Evolutionary conservation across 2,888 invertebrate genomes (phyloP).

Genomic region (Apomyelois bistriatella): DNA sequence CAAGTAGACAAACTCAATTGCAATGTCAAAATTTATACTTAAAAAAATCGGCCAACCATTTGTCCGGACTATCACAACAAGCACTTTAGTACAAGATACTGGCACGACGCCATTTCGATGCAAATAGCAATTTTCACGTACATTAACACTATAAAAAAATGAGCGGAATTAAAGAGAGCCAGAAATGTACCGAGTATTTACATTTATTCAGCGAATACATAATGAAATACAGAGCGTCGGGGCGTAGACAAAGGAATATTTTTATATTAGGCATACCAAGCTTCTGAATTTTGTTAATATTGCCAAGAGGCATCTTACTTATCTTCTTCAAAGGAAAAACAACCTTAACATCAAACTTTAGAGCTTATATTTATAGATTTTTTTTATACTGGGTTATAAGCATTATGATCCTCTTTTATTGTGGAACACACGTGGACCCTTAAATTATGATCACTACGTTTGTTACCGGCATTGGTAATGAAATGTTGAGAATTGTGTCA

Average conservation of each 20-base stretch:
- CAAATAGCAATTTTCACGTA: not conserved
- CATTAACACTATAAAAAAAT: slow-evolving; percentile 3
- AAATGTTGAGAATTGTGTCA: slow-evolving; percentile 10
- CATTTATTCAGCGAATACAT: slow-evolving; percentile 44
- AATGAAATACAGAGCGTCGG: slow-evolving; percentile 28
- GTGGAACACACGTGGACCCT: slow-evolving; percentile 18
- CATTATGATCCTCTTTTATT: slow-evolving; percentile 17
- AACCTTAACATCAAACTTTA: not conserved
- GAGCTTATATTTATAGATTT: not conserved
- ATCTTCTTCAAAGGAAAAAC: not conserved
- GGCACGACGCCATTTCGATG: not conserved
- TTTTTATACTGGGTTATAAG: slow-evolving; percentile 10
- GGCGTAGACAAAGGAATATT: slow-evolving; percentile 46
- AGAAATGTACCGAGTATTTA: slow-evolving; percentile 29
- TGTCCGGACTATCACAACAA: not conserved
- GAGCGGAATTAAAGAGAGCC: slow-evolving; percentile 33
- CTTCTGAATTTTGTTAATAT: slow-evolving; percentile 48
- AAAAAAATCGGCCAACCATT: not conserved
- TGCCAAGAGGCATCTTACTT: slow-evolving; percentile 17
- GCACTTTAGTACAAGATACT: not conserved
- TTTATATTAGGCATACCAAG: slow-evolving; percentile 49
- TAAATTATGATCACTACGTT: slow-evolving; percentile 20
- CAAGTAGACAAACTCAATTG: too few species aligned
- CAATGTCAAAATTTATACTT: too few species aligned
- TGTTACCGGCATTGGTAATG: slow-evolving; percentile 5